These are phyloP conservation scores for Diachasma alloeum DNA, from an alignment of 1,140 invertebrate species.

Conservation along the genomic window DNA sequence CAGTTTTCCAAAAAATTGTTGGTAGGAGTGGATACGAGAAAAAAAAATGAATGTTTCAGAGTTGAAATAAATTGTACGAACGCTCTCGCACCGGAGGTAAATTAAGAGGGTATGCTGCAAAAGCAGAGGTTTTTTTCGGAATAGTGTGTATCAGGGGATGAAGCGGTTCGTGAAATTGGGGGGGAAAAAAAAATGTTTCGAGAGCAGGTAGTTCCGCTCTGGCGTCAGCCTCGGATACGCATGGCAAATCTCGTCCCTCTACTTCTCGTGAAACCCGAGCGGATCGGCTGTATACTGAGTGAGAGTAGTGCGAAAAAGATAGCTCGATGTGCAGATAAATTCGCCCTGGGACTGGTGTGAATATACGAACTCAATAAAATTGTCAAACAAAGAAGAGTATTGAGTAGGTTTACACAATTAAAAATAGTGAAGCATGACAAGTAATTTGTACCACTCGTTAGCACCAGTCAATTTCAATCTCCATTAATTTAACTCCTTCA, in stretches of 20 bases:
- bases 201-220: background rate
- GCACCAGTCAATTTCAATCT: no score
- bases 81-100: background rate
- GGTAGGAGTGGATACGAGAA: background rate
- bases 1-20: background rate
- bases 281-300: background rate
- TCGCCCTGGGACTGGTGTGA: background rate
- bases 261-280: background rate
- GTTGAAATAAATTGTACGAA: slow-evolving; percentile 3
- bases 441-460: background rate
- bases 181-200: slow-evolving; percentile 3
- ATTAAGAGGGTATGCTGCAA: background rate
- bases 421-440: background rate
- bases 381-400: background rate
- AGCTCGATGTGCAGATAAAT: background rate
- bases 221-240: slow-evolving; percentile 12
- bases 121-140: background rate
- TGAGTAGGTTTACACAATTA: background rate
- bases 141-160: slow-evolving; percentile 6
- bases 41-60: background rate
- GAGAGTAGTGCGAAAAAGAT: background rate
- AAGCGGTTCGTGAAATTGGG: slow-evolving; percentile 26
- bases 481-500: no score
- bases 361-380: background rate
- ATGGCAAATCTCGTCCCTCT: slow-evolving; percentile 17